Evolutionary conservation across 2,113 vertebrate species (phyloP).

Genomic region (Heterotilapia buettikoferi): DNA sequence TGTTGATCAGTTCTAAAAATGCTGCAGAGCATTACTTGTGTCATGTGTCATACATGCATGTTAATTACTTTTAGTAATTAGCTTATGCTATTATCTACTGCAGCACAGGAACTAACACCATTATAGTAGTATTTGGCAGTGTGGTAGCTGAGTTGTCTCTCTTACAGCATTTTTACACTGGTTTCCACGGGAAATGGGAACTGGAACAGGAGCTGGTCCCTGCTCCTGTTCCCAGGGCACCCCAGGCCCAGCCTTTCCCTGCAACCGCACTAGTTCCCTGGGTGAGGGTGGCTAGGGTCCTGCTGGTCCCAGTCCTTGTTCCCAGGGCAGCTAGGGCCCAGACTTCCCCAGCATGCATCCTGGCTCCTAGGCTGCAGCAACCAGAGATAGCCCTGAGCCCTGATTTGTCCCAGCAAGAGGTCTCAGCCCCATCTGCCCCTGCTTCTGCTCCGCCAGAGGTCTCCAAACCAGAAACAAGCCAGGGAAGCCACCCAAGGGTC

Average conservation of each 20-base stretch:
- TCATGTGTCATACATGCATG: background rate
- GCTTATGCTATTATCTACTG: background rate
- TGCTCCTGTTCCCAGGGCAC: background rate
- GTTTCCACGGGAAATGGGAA: background rate
- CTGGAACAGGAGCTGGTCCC: background rate
- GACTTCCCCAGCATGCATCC: background rate
- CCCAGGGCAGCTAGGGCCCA: background rate
- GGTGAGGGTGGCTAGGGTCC: background rate
- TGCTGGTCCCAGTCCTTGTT: background rate
- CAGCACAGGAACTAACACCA: background rate
- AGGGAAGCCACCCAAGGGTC: background rate
- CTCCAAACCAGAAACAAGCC: background rate
- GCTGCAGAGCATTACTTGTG: background rate
- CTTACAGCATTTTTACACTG: background rate
- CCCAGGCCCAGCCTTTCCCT: background rate
- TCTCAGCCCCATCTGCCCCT: background rate
- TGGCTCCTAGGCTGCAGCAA: background rate
- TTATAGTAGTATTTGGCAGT: background rate
- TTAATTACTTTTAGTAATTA: background rate
- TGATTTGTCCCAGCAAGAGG: background rate
- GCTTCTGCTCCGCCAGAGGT: background rate
- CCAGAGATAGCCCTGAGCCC: background rate
- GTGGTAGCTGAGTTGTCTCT: background rate
- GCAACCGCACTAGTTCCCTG: background rate
- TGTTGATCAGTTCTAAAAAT: background rate